A percentile compares a stretch with the other conserved stretches of the same genome.
Evolutionary conservation across 2,888 invertebrate species (phyloP).

Genomic region (Brachyptera risi): DNA sequence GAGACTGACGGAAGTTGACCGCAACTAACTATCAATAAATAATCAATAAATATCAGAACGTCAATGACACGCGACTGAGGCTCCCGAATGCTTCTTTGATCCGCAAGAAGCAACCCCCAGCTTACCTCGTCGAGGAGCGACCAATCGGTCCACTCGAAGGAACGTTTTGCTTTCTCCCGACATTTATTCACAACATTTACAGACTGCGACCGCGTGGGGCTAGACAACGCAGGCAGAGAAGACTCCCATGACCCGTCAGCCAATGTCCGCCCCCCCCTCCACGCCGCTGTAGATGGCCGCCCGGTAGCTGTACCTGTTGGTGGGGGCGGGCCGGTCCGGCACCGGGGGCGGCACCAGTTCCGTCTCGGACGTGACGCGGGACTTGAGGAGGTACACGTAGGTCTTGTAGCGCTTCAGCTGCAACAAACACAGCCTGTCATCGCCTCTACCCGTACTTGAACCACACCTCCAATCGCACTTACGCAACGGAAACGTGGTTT

Average conservation of each 20-base stretch:
- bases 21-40: too few species aligned
- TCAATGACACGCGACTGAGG: too few species aligned
- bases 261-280: slow-evolving; percentile 57
- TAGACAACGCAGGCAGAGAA: slow-evolving; percentile 69
- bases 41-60: too few species aligned
- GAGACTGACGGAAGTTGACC: too few species aligned
- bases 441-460: background rate
- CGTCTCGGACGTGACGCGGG: slow-evolving; percentile 55
- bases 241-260: slow-evolving; percentile 78
- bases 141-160: too few species aligned
- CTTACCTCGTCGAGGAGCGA: too few species aligned
- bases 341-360: slow-evolving; percentile 43
- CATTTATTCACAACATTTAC: too few species aligned
- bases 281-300: slow-evolving; percentile 56
- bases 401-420: slow-evolving; percentile 81
- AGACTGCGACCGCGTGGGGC: background rate
- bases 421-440: slow-evolving; percentile 36
- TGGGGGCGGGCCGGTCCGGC: slow-evolving; percentile 52
- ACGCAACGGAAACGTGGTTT: too few species aligned
- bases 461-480: too few species aligned
- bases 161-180: too few species aligned
- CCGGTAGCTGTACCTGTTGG: slow-evolving; percentile 67
- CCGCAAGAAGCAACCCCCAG: too few species aligned
- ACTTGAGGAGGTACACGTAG: slow-evolving; percentile 70
- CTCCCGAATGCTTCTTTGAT: too few species aligned